Conservation (phyloP, 2,113 vertebrate genomes). For the Noctilio leporinus region DNA sequence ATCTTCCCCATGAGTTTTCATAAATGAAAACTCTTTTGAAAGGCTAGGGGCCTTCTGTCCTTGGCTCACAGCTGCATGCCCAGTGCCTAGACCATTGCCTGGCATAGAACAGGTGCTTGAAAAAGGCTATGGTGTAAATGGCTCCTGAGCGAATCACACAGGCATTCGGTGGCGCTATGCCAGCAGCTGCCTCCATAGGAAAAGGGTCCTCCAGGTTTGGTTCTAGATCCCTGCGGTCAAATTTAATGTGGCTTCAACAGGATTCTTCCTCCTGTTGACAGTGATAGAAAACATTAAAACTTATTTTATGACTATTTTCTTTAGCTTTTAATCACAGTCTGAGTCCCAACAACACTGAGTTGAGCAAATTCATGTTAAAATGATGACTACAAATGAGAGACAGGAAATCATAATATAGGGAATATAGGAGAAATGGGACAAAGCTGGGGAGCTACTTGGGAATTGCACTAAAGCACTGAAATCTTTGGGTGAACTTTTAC, state of each 20-base stretch:
- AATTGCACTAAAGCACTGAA: background rate
- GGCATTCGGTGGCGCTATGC: background rate
- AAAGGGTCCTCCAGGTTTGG: background rate
- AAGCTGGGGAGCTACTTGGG: background rate
- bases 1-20: background rate
- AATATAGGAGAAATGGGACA: background rate
- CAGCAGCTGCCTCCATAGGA: background rate
- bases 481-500: background rate
- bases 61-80: background rate
- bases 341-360: background rate
- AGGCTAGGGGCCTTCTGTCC: background rate
- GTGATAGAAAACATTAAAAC: background rate
- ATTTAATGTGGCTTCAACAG: background rate
- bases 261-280: background rate
- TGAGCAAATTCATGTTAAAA: background rate
- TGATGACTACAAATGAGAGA: background rate
- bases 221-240: background rate
- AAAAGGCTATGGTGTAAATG: background rate
- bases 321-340: background rate
- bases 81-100: background rate
- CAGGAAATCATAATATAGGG: background rate
- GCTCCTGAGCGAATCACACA: background rate
- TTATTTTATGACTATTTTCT: background rate
- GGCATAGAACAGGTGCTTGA: background rate
- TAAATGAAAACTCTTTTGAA: background rate